A percentile compares a stretch with the other conserved stretches of the same genome.
Conservation (phyloP, 2,113 vertebrate genomes). For the Microtus pennsylvanicus region DNA sequence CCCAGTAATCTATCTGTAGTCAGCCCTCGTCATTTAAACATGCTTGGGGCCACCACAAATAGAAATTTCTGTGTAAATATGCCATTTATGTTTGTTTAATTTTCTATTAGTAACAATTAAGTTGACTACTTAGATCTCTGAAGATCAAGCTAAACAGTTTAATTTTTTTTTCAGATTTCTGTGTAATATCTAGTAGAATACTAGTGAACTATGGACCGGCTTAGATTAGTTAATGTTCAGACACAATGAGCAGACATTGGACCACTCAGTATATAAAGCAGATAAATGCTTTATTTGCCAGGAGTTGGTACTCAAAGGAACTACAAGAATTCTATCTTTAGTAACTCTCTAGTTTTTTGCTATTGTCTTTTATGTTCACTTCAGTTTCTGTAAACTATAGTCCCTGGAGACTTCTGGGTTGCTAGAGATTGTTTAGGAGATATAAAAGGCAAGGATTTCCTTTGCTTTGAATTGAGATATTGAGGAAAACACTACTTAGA, state of each 20-base stretch:
- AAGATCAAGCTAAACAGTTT: slow-evolving; percentile 25
- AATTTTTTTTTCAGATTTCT: not conserved
- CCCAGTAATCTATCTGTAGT: slow-evolving; percentile 55
- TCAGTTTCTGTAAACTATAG: slow-evolving; percentile 33
- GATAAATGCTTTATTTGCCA: not conserved
- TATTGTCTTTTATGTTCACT: slow-evolving; percentile 35
- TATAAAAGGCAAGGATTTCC: slow-evolving; percentile 7
- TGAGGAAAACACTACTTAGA: slow-evolving; percentile 13
- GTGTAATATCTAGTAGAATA: slow-evolving; percentile 13
- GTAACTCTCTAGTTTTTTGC: slow-evolving; percentile 21
- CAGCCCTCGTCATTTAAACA: slow-evolving; percentile 49
- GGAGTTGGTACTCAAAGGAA: not conserved
- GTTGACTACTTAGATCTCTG: slow-evolving; percentile 46
- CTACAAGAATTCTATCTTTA: slow-evolving; percentile 28
- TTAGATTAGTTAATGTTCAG: slow-evolving; percentile 32
- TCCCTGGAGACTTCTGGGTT: not conserved
- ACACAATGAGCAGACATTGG: slow-evolving; percentile 13
- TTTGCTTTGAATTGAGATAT: slow-evolving; percentile 52
- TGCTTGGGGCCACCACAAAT: slow-evolving; percentile 37
- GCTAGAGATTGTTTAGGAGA: not conserved
- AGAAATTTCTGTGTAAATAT: slow-evolving; percentile 40
- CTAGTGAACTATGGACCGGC: not conserved
- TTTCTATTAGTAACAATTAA: slow-evolving; percentile 40
- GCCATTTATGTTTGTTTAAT: slow-evolving; percentile 49
- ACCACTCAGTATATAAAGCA: slow-evolving; percentile 6